Evolutionary conservation across 1,140 invertebrate genomes (phyloP).

Genomic region (Brevipalpus yothersi): DNA sequence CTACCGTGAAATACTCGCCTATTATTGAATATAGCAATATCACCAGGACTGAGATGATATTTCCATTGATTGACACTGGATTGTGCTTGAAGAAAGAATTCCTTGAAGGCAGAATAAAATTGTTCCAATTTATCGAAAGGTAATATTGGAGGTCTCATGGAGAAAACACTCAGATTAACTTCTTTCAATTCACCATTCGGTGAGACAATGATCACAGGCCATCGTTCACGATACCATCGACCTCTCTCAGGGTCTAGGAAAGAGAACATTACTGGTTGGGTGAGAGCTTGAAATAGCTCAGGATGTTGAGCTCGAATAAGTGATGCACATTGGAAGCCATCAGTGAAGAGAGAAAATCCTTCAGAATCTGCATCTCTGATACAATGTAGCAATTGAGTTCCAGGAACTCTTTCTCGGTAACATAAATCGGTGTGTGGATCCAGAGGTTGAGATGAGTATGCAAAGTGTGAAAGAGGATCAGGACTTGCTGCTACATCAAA

Average conservation of each 20-base stretch:
- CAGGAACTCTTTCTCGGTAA: conserved; percentile 1
- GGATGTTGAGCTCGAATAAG: neutral
- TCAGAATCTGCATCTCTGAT: neutral
- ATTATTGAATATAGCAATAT: conserved; percentile 21
- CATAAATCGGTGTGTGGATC: neutral
- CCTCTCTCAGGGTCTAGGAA: neutral
- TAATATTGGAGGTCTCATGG: neutral
- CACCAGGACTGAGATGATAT: conserved; percentile 19
- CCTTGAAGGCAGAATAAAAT: neutral
- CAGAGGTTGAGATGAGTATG: neutral
- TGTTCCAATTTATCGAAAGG: neutral
- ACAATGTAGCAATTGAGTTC: conserved; percentile 3
- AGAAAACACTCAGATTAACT: neutral
- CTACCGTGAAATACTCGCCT: conserved; percentile 19
- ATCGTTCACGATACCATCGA: neutral
- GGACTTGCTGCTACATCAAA: conserved; percentile 1
- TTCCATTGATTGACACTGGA: conserved; percentile 11
- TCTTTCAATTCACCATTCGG: neutral
- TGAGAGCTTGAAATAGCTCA: neutral
- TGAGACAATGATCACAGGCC: neutral
- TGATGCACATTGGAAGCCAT: neutral
- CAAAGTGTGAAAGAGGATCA: neutral
- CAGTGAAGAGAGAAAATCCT: neutral
- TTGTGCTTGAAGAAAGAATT: neutral
- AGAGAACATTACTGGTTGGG: neutral